phyloP scores from a whole-genome alignment of 2,113 vertebrate species.

The Phycodurus eques region DNA sequence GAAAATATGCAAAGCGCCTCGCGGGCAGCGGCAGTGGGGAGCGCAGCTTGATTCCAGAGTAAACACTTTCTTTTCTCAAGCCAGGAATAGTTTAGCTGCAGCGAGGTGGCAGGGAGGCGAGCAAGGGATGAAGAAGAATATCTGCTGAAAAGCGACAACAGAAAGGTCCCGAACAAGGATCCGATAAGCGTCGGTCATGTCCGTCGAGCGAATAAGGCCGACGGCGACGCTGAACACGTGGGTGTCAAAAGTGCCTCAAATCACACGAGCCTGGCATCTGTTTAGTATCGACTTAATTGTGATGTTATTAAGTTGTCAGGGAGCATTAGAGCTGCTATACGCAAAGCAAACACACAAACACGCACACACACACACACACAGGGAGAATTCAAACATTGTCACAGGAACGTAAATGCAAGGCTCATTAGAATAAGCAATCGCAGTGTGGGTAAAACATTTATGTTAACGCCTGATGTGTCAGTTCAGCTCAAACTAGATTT shows the following conservation, averaged over 20 bases:
- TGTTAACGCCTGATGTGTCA: no score
- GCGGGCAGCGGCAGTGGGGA: constrained; percentile 75
- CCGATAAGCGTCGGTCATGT: constrained; percentile 43
- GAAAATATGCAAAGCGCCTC: constrained; percentile 75
- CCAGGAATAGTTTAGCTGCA: constrained; percentile 78
- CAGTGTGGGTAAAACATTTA: background rate
- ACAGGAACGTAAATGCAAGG: background rate
- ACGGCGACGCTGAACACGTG: constrained; percentile 74
- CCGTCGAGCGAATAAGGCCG: constrained; percentile 79
- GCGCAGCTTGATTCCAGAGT: constrained; percentile 77
- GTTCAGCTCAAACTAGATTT: no score
- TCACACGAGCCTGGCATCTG: constrained; percentile 90
- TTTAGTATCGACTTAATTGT: constrained; percentile 99
- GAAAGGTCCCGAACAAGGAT: constrained; percentile 36
- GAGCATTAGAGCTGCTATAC: constrained; percentile 89
- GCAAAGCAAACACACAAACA: constrained; percentile 66
- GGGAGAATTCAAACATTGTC: background rate
- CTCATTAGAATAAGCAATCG: background rate
- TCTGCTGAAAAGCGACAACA: constrained; percentile 10
- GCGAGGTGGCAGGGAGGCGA: constrained; percentile 31
- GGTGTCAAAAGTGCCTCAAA: constrained; percentile 81
- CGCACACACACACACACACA: background rate
- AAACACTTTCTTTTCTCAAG: constrained; percentile 80
- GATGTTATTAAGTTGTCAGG: constrained; percentile 98
- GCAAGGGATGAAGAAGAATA: constrained; percentile 30